Evolutionary conservation across 2,113 vertebrate species (phyloP), one percentile per base, ranked within the genome.

Genomic region (Neolamprologus sp.): DNA sequence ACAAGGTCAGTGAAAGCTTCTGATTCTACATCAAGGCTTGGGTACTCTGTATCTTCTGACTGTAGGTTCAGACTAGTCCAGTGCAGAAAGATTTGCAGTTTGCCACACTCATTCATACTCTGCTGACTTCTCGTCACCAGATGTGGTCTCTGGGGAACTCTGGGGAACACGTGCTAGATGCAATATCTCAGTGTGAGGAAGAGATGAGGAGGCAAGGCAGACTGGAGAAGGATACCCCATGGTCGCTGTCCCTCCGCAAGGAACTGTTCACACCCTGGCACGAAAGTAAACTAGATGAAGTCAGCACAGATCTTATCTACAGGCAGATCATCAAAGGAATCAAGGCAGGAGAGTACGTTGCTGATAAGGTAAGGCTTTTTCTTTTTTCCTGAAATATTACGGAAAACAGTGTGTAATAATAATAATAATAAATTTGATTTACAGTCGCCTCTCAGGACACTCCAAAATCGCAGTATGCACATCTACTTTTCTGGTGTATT

Each of bases 251-350:
- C 92, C 96, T 98, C 92, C 97, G 97, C 11, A 99, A 99, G 92
- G 98, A 99, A 82, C 95, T 98, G 92, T 99, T 99, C 90, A 95
- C 96, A 0, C 98, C 98, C 4, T 99, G 98, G 98, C 98, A 99
- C 9, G 92, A 97, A 94, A 97, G 96, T 91, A 92, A 12, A 9
- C 53, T 92, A 42, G 98, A 99, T 85, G 89, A 94, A 0, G 19
- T 98, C 89, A 97, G 98, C 96, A 99, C 98, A 0, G 95, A 98
- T 4, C 98, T 99, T 37, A 98, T 98, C 53, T 99, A 99, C 94
- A 96, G 86, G 79, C 98, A 99, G 92, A 78, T 99, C 88, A 95
- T 99, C 87, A 97, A 94, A 0, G 97, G 97, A 8, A 55, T 99
- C 54, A 95, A 98, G 83, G 96, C 94, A 0, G 97, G 97, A 78